Evolutionary conservation across 2,113 vertebrate species (phyloP).

Genomic region (Dipodomys ordii): DNA sequence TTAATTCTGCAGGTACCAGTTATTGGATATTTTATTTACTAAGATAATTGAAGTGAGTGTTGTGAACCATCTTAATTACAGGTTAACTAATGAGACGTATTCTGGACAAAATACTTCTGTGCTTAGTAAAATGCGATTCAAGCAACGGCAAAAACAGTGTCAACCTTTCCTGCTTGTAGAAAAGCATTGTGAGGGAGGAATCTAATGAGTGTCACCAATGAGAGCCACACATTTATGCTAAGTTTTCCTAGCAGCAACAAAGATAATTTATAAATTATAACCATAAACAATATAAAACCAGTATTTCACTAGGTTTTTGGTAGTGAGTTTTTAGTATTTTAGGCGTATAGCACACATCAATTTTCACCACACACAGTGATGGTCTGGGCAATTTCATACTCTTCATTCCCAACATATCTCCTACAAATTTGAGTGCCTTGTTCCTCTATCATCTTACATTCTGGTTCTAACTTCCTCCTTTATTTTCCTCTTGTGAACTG

Average conservation of each 20-base stretch:
- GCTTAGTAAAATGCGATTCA: slow-evolving; percentile 1
- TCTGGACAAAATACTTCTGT: neutral
- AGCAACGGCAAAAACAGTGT: neutral
- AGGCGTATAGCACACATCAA: neutral
- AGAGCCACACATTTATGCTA: neutral
- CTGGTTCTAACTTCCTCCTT: neutral
- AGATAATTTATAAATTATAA: neutral
- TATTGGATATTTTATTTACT: slow-evolving; percentile 62
- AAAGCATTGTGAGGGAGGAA: neutral
- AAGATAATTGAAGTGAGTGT: slow-evolving; percentile 50
- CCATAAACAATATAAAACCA: neutral
- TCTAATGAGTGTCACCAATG: neutral
- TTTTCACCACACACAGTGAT: too few relatives aligned
- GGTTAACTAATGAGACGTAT: slow-evolving; percentile 14
- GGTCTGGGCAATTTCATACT: too few relatives aligned
- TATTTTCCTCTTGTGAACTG: neutral
- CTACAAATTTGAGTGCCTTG: neutral
- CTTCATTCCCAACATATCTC: too few relatives aligned
- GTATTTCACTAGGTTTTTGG: neutral
- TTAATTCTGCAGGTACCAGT: slow-evolving; percentile 60
- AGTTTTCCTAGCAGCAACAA: neutral
- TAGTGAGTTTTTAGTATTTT: neutral
- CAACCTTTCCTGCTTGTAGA: neutral
- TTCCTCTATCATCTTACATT: neutral
- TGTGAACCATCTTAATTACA: slow-evolving; percentile 54